These are phyloP conservation scores for Anagrus nilaparvatae DNA, from an alignment of 1,140 invertebrate species.

Conservation along the genomic window DNA sequence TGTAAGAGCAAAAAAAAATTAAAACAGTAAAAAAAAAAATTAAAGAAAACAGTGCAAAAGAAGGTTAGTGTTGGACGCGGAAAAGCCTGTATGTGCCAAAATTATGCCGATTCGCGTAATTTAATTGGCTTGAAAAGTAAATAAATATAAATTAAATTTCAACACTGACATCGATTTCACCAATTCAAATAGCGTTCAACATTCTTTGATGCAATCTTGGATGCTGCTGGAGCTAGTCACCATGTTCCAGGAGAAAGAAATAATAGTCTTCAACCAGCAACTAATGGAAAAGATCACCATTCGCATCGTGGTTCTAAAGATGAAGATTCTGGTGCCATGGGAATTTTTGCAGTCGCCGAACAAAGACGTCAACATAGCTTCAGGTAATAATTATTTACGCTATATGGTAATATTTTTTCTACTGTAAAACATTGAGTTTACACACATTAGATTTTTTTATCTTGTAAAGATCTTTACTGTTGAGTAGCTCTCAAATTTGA, in stretches of 20 bases:
- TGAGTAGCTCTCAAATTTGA: too few relatives aligned
- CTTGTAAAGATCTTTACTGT: too few relatives aligned
- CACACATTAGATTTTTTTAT: neutral
- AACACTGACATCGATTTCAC: conserved; percentile 33
- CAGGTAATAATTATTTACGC: conserved; percentile 24
- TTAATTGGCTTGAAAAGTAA: too few relatives aligned
- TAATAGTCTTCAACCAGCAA: conserved; percentile 44
- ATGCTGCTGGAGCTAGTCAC: conserved; percentile 67
- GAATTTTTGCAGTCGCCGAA: conserved; percentile 34
- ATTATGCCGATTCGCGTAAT: too few relatives aligned
- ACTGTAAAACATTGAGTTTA: too few relatives aligned
- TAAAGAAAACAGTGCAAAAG: conserved; percentile 19
- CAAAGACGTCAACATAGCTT: conserved; percentile 39
- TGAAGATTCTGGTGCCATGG: conserved; percentile 34
- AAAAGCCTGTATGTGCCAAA: conserved; percentile 44
- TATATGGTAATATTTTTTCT: too few relatives aligned
- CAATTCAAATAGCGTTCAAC: conserved; percentile 49
- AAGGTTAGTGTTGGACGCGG: conserved; percentile 19
- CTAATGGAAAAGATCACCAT: conserved; percentile 21
- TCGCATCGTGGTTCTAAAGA: conserved; percentile 19
- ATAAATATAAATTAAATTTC: too few relatives aligned
- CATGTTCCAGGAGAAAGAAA: conserved; percentile 42
- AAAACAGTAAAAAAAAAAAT: conserved; percentile 25
- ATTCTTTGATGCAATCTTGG: conserved; percentile 87
- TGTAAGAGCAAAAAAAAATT: neutral